A percentile compares a stretch with the other conserved stretches of the same genome.
Conservation (phyloP, 2,888 invertebrate genomes). For the Sthenelais limicola region DNA sequence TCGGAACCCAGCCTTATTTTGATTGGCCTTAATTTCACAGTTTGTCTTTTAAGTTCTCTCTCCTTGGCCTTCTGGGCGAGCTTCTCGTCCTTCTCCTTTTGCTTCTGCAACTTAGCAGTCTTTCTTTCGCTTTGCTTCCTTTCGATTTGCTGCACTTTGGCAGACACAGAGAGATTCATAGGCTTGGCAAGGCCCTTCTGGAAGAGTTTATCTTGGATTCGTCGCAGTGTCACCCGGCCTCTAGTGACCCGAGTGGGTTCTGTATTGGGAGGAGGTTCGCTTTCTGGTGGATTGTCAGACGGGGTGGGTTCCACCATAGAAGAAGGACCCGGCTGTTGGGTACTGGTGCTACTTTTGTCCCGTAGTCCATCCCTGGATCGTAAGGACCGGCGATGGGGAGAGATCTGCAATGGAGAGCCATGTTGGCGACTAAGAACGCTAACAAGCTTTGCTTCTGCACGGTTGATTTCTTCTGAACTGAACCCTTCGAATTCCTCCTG, state of each 20-base stretch:
- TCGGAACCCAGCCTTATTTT: constrained; percentile 47
- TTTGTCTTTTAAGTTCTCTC: not conserved
- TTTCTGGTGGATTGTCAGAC: too few relatives aligned
- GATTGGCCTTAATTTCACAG: constrained; percentile 48
- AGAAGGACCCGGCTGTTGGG: too few relatives aligned
- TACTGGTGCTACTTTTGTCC: too few relatives aligned
- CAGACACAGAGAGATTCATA: constrained; percentile 48
- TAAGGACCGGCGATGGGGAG: not conserved
- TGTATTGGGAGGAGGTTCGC: too few relatives aligned
- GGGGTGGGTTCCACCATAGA: too few relatives aligned
- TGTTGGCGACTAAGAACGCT: not conserved
- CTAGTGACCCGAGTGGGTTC: too few relatives aligned
- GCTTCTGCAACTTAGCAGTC: not conserved
- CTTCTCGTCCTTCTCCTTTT: constrained; percentile 28
- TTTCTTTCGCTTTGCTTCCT: constrained; percentile 31
- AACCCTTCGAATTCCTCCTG: constrained; percentile 67
- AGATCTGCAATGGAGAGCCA: not conserved
- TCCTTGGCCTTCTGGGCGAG: not conserved
- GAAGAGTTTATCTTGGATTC: constrained; percentile 14
- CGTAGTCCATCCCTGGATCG: too few relatives aligned
- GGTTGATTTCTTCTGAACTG: constrained; percentile 55
- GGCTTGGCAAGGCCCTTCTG: constrained; percentile 44
- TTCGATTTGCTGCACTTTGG: constrained; percentile 47
- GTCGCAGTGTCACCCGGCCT: constrained; percentile 4
- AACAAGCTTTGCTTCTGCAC: constrained; percentile 47